Evolutionary conservation across 2,797 vertebrate species (phyloP), one percentile per base, ranked within the genome.

Genomic region (Psittacula derbiana): DNA sequence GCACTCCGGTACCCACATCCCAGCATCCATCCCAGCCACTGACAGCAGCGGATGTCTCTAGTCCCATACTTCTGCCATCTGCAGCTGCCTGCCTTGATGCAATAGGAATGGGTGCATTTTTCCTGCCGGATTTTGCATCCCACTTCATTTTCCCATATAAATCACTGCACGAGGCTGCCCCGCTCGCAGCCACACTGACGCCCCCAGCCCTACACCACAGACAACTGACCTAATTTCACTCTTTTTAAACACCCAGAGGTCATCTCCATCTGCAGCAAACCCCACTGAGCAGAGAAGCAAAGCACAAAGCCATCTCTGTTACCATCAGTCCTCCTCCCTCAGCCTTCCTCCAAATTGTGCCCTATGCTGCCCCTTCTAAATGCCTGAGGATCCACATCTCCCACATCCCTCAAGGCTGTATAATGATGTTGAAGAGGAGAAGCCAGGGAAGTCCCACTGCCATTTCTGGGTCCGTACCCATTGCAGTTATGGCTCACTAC

Each of bases 161-260:
- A 28, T 46, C 24, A 4, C 70, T 3, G 7, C 46, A 40, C 0
- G 4, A 81, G 23, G 53, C 65, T 67, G 57, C 76, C 83, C 43
- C 4, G 40, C 86, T 66, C 10, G 0, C 78, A 88, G 90, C 82
- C 52, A 8, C 4, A 14, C 28, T 2, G 33, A 19, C 47, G 80
- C 85, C 85, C 93, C 88, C 36, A 88, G 93, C 79, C 88, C 95
- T 78, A 7, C 12, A 31, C 28, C 86, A 66, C 93, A 95, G 95
- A 96, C 94, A 88, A 65, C 58, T 94, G 94, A 96, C 95, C 95
- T 91, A 86, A 80, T 96, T 97, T 80, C 53, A 55, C 53, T 90
- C 93, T 58, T 92, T 86, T 88, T 64, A 55, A 91, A 94, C 65
- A 82, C 44, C 93, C 92, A 86, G 92, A 93, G 94, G 96, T 89